Evolutionary conservation across 2,797 vertebrate species (phyloP), one percentile per base, ranked within the genome.

Genomic region (Numenius phaeopus): DNA sequence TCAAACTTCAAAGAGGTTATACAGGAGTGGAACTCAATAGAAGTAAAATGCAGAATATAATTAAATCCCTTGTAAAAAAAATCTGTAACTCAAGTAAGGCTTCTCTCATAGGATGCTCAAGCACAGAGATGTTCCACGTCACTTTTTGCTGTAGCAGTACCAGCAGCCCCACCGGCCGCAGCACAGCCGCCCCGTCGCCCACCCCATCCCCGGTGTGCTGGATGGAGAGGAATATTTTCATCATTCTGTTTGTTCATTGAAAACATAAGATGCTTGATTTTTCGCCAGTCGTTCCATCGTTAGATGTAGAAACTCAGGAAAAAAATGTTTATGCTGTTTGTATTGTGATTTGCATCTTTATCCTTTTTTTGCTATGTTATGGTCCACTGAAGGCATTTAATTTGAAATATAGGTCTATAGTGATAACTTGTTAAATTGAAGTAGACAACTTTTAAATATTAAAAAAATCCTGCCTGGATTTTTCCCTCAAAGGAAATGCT

Each of bases 101-200:
- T 55, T 39, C 61, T 47, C 21, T 54, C 39, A 9, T 0, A 9
- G 44, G 49, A 47, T 34, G 49, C 24, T 34, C 4, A 3, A 24
- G 22, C 19, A 13, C 20, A 3, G 10, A 5, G n/a, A 7, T 2
- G 14, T 6, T 30, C 10, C 10, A 4, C 4, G 9, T 22, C 21
- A 12, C 42, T 6, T 54, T 20, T 10, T 64, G 66, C 24, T 11
- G 39, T 1, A 5, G 23, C 1, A 8, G 14, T 3, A 26, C 58
- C 67, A 34, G 34, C 39, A 22, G 10, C 19, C 18, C 34, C 29
- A 3, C 8, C 0, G 0, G 52, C 50, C 24, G n/a, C 46, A 59
- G 73, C 1, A 0, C 5, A 12, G 39, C 20, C 3, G 2, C 21
- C 42, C 66, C 42, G 1, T 5, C 7, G 0, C 55, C 50, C 46